Conservation (phyloP, 2,797 vertebrate species). For the Sebastes elongatus region DNA sequence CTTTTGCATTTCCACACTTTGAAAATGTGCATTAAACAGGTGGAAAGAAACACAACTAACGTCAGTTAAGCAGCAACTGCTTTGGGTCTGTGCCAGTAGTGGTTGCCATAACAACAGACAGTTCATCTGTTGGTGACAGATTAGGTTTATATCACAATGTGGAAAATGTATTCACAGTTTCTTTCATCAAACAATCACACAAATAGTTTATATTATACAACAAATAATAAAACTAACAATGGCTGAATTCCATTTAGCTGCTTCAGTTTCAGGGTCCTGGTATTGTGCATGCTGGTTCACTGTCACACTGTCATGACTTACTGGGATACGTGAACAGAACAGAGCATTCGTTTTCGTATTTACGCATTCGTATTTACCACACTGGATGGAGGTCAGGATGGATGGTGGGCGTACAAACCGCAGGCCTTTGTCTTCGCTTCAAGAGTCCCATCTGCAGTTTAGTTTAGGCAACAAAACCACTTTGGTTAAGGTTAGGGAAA, state of each 20-base stretch:
- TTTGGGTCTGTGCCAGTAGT: neutral
- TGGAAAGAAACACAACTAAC: neutral
- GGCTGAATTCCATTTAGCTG: neutral
- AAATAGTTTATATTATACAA: neutral
- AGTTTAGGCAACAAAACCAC: neutral
- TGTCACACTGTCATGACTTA: neutral
- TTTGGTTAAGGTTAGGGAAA: neutral
- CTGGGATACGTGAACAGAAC: neutral
- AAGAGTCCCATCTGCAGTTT: neutral
- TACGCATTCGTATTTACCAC: neutral
- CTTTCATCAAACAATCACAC: neutral
- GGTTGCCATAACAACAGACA: neutral
- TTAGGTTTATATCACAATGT: neutral
- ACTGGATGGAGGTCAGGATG: neutral
- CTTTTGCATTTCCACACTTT: neutral
- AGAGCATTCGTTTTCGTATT: too few species aligned
- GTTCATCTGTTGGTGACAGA: neutral
- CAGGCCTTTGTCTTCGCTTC: neutral
- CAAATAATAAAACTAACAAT: neutral
- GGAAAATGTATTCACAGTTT: neutral
- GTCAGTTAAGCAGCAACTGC: neutral
- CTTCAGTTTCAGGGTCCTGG: neutral
- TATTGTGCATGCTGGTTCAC: neutral
- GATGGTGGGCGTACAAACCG: neutral
- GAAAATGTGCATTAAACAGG: neutral